phyloP scores from a whole-genome alignment of 1,140 invertebrate species.

The Acromyrmex heyeri region DNA sequence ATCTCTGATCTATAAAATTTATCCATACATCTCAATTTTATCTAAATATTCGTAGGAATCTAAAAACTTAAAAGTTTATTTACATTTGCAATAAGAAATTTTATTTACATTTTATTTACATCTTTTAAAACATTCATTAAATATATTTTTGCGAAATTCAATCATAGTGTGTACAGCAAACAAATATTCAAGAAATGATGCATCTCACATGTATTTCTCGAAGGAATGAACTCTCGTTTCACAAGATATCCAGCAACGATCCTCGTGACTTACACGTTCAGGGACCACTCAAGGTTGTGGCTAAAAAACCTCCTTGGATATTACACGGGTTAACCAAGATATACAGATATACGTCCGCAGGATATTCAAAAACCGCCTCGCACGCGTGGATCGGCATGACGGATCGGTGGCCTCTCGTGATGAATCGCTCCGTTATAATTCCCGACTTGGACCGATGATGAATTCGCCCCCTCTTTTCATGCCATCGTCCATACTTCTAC shows the following conservation, averaged over 20 bases:
- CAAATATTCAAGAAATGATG: constrained; percentile 9
- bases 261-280: constrained; percentile 34
- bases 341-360: constrained; percentile 74
- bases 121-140: not conserved
- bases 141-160: not conserved
- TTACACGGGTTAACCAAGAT: constrained; percentile 74
- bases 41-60: not conserved
- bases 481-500: constrained; percentile 35
- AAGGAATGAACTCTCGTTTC: constrained; percentile 34
- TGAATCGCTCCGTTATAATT: constrained; percentile 86
- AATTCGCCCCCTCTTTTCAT: constrained; percentile 77
- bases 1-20: no score
- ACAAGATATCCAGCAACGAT: constrained; percentile 20
- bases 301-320: constrained; percentile 66
- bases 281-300: constrained; percentile 62
- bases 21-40: no score
- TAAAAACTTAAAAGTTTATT: not conserved
- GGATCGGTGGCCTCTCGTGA: constrained; percentile 83
- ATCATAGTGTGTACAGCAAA: not conserved
- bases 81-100: not conserved
- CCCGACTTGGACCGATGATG: constrained; percentile 84
- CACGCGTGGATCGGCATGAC: constrained; percentile 82
- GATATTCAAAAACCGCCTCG: constrained; percentile 77
- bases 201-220: constrained; percentile 35
- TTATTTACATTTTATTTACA: not conserved